Evolutionary conservation across 2,113 vertebrate species (phyloP).

Genomic region (Cololabis saira): DNA sequence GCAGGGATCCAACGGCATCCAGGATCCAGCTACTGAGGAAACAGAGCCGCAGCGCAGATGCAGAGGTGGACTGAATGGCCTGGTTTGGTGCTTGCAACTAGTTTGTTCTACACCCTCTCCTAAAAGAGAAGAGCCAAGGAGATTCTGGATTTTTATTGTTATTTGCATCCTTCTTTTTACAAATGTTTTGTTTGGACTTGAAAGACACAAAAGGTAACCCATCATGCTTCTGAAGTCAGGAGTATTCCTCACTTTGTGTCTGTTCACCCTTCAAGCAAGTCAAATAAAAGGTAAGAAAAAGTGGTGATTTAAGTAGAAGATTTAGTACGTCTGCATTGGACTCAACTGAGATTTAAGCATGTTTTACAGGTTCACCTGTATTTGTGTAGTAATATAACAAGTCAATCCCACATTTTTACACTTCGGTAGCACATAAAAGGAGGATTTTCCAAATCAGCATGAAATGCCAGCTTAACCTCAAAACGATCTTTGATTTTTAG

Average conservation of each 20-base stretch:
- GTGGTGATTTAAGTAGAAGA: neutral
- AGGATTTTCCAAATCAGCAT: too few relatives aligned
- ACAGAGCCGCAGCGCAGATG: slow-evolving; percentile 14
- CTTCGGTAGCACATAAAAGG: too few relatives aligned
- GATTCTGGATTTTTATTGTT: slow-evolving; percentile 44
- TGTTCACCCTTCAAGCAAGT: slow-evolving; percentile 87
- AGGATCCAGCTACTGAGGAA: slow-evolving; percentile 42
- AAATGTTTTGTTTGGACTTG: slow-evolving; percentile 63
- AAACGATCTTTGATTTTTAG: slow-evolving; percentile 12
- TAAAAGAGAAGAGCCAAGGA: slow-evolving; percentile 50
- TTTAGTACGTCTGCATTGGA: too few relatives aligned
- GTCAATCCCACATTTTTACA: neutral
- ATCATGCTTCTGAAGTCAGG: slow-evolving; percentile 88
- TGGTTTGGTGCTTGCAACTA: slow-evolving; percentile 30
- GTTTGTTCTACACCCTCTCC: slow-evolving; percentile 17
- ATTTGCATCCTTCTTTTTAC: slow-evolving; percentile 44
- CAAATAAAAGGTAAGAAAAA: slow-evolving; percentile 88
- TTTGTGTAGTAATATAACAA: neutral
- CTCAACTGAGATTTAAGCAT: too few relatives aligned
- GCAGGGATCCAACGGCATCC: slow-evolving; percentile 42
- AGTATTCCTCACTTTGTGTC: slow-evolving; percentile 85
- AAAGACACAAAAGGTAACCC: slow-evolving; percentile 69
- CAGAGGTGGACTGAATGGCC: slow-evolving; percentile 18
- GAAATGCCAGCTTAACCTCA: slow-evolving; percentile 20
- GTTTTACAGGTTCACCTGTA: neutral